Conservation (phyloP, 2,888 invertebrate species). For the Oxytorus armatus region DNA sequence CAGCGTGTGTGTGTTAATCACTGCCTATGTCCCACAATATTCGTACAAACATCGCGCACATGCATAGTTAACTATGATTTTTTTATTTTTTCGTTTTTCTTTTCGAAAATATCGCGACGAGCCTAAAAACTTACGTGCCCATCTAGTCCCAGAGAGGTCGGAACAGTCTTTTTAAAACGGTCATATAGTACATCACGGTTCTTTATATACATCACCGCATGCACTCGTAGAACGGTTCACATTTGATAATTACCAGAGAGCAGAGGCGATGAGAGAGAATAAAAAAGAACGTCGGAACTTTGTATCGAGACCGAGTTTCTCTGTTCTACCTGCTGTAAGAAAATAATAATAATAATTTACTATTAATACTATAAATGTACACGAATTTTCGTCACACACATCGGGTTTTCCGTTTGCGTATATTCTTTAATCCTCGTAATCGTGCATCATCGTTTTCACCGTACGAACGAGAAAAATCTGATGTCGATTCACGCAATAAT, state of each 20-base stretch:
- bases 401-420: slow-evolving; percentile 12
- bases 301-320: slow-evolving; percentile 70
- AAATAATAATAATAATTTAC: slow-evolving; percentile 75
- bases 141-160: slow-evolving; percentile 42
- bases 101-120: no score
- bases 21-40: slow-evolving; percentile 56
- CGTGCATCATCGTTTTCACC: not conserved
- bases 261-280: slow-evolving; percentile 16
- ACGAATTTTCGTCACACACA: slow-evolving; percentile 69
- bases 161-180: slow-evolving; percentile 67
- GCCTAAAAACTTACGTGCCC: no score
- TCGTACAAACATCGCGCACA: no score
- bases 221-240: slow-evolving; percentile 8
- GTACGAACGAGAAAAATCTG: no score
- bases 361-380: slow-evolving; percentile 76
- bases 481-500: no score
- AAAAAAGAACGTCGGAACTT: not conserved
- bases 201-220: no score
- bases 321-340: slow-evolving; percentile 76
- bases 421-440: slow-evolving; percentile 7
- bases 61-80: no score
- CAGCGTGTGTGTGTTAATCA: slow-evolving; percentile 40
- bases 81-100: no score
- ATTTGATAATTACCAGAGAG: slow-evolving; percentile 3
- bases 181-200: no score